A percentile compares a stretch with the other conserved stretches of the same genome.
Conservation (phyloP, 1,140 invertebrate species). For the Heliconius nattereri region DNA sequence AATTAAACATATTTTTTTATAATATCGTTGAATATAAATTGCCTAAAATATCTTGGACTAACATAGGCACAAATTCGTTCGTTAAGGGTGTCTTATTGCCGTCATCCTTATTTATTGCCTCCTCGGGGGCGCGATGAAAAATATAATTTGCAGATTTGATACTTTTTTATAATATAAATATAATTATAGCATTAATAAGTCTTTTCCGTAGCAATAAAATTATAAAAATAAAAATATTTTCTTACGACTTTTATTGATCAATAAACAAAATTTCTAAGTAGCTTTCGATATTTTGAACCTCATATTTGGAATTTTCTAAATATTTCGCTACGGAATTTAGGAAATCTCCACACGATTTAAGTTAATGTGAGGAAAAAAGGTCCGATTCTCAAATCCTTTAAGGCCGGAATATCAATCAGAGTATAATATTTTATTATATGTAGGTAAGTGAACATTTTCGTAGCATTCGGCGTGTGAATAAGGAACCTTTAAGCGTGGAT, state of each 20-base stretch:
- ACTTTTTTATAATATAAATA: conserved; percentile 3
- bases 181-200: neutral
- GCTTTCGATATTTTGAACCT: neutral
- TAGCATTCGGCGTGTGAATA: conserved; percentile 26
- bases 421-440: conserved; percentile 25
- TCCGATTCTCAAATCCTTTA: conserved; percentile 24
- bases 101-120: conserved; percentile 12
- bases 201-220: neutral
- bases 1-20: neutral
- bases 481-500: conserved; percentile 10
- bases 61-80: conserved; percentile 16
- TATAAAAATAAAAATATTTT: neutral
- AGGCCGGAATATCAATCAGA: conserved; percentile 34
- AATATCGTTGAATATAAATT: neutral
- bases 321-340: neutral
- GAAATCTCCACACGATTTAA: neutral
- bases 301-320: neutral
- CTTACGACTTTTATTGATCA: neutral
- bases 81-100: conserved; percentile 22
- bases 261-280: neutral
- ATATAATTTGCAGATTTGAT: conserved; percentile 2
- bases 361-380: conserved; percentile 21
- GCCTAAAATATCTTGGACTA: conserved; percentile 4
- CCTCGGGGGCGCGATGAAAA: conserved; percentile 3
- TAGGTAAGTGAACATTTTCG: conserved; percentile 21